Evolutionary conservation across 92 coral and sea anemone species (phyloP).

Genomic region (Porites divaricata): DNA sequence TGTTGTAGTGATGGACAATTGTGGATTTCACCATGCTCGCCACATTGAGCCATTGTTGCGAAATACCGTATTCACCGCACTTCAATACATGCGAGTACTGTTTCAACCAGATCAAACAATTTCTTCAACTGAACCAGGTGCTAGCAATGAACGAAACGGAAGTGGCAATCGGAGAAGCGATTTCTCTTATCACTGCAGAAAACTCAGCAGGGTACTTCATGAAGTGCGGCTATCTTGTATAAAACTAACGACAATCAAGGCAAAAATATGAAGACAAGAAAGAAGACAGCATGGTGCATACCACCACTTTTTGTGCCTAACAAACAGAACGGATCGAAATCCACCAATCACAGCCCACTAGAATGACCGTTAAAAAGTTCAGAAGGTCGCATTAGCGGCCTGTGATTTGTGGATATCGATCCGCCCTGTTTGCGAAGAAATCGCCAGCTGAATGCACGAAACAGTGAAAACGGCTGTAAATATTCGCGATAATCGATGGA

Average conservation of each 20-base stretch:
- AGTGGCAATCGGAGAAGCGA: constrained; percentile 57
- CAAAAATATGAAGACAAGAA: constrained; percentile 3
- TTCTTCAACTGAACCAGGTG: constrained; percentile 59
- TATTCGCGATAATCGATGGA: too few species aligned
- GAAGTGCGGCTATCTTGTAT: constrained; percentile 58
- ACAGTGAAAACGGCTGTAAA: too few species aligned
- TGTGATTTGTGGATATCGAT: too few species aligned
- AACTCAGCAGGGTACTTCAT: constrained; percentile 54
- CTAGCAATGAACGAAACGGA: constrained; percentile 51
- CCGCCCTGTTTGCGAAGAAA: too few species aligned
- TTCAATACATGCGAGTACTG: constrained; percentile 57
- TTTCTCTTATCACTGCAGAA: constrained; percentile 51
- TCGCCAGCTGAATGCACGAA: too few species aligned
- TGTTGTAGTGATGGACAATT: constrained; percentile 66
- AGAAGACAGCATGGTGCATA: neutral
- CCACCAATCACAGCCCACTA: too few species aligned
- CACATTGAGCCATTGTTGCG: constrained; percentile 56
- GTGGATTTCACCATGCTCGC: constrained; percentile 74
- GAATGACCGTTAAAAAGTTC: too few species aligned
- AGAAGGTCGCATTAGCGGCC: too few species aligned
- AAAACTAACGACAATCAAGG: constrained; percentile 7
- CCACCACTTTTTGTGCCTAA: too few species aligned
- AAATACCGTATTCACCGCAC: constrained; percentile 66
- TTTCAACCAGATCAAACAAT: constrained; percentile 61
- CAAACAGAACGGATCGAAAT: too few species aligned